Evolutionary conservation across 1,140 invertebrate species (phyloP).

Genomic region (Heterodera carotae): DNA sequence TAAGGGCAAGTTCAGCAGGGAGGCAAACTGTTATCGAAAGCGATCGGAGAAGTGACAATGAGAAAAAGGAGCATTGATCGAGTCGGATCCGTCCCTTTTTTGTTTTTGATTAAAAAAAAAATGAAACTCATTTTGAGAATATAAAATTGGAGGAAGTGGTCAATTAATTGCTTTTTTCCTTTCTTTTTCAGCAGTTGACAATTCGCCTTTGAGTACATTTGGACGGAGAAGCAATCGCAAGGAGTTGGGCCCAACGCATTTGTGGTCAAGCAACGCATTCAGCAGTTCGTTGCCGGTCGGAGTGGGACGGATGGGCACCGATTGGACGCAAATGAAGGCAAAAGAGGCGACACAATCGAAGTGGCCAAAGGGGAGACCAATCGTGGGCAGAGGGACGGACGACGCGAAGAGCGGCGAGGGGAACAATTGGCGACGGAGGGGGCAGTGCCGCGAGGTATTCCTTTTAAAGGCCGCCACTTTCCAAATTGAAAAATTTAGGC

Average conservation of each 20-base stretch:
- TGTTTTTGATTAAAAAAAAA: too few species aligned
- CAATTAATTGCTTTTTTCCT: constrained; percentile 2
- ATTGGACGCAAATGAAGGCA: neutral
- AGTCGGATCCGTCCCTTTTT: too few species aligned
- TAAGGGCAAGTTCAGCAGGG: constrained; percentile 55
- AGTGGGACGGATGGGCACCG: constrained; percentile 6
- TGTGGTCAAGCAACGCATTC: constrained; percentile 61
- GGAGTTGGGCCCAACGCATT: constrained; percentile 52
- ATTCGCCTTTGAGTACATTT: neutral
- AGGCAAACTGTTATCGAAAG: constrained; percentile 53
- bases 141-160: neutral
- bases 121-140: too few species aligned
- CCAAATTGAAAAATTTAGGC: neutral
- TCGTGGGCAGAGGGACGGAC: constrained; percentile 22
- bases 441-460: too few species aligned
- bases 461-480: too few species aligned
- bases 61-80: too few species aligned
- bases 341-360: constrained; percentile 10
- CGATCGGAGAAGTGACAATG: constrained; percentile 44
- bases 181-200: constrained; percentile 17
- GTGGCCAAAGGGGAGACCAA: constrained; percentile 11
- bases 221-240: constrained; percentile 28
- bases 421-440: neutral
- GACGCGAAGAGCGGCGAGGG: constrained; percentile 5
- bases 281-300: constrained; percentile 60